Evolutionary conservation across 2,888 invertebrate species (phyloP), one percentile per base, ranked within the genome.

Genomic region (Tenthredo distinguenda): DNA sequence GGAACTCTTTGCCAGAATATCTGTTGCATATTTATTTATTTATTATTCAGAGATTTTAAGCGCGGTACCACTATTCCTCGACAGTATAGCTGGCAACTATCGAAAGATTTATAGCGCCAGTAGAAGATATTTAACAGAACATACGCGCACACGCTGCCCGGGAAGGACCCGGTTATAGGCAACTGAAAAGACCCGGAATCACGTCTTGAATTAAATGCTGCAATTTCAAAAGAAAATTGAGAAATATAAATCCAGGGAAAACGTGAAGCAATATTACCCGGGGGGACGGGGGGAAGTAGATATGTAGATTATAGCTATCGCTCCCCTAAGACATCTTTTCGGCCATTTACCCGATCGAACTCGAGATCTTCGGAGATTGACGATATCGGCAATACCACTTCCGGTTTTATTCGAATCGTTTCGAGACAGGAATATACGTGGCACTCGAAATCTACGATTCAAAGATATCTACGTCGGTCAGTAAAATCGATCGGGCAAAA

Each of bases 21-120:
- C 34, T 62, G 50, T 18, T 37, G 10, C 26, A 68, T 68, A 83
- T 47, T 84, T 87, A 85, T 87, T 87, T 88, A 87, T 89, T 89
- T 87, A 87, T 87, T 87, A 87, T 88, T 86, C 81, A 76, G 62
- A 55, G 87, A 86, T 87, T 87, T 84, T 21, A 68, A 68, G 68
- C 84, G 81, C 65, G 84, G 86, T 83, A 84, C 86, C 84, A 86
- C 84, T 26, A 26, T 65, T 34, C 68, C 26, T 55, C 50, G n/a
- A 62, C 34, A 9, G 34, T 65, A 18, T 40, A 68, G 50, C 47
- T 15, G 47, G 68, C n/a, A 47, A 77, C 68, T 88, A 89, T 87
- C 86, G 87, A 90, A 87, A 89, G 90, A 91, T 91, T 91, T 90
- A 91, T 87, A 86, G 86, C 84, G 26, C 87, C 86, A 86, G 86